phyloP scores from a whole-genome alignment of 2,113 vertebrate species.

The Copsychus sechellarum region DNA sequence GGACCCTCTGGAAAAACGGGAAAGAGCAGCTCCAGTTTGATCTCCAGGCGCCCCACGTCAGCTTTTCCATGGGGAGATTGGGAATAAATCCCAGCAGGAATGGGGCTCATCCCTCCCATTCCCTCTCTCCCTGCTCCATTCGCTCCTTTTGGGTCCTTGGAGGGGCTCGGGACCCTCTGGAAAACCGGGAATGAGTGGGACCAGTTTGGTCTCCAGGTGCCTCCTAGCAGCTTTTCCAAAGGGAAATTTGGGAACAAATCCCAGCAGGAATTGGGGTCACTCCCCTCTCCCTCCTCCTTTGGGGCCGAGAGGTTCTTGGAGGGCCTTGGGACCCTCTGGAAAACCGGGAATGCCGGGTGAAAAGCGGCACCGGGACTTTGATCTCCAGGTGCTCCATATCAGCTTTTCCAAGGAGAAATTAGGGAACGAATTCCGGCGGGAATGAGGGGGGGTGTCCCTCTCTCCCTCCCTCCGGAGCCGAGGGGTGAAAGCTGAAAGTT shows the following conservation, averaged over 20 bases:
- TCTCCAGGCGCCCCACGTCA: background rate
- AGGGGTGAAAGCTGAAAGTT: constrained; percentile 69
- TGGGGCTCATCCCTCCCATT: too few species aligned
- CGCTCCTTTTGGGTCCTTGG: too few species aligned
- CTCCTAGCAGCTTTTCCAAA: accelerated
- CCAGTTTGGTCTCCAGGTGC: background rate
- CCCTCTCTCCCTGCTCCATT: background rate
- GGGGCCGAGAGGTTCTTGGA: background rate
- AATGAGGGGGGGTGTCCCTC: background rate
- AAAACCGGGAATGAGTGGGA: accelerated
- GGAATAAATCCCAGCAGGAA: background rate
- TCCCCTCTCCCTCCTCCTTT: background rate
- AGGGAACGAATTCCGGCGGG: background rate
- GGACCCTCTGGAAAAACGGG: background rate
- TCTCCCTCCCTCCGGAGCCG: background rate
- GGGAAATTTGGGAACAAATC: background rate
- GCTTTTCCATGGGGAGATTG: background rate
- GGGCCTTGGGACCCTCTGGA: background rate
- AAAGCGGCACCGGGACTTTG: background rate
- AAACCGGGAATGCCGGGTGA: background rate
- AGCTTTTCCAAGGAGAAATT: background rate
- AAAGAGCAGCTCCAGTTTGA: background rate
- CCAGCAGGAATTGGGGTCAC: background rate
- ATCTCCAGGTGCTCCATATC: background rate
- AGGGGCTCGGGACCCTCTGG: background rate